These are phyloP conservation scores for Gavialis gangeticus DNA, from an alignment of 2,113 vertebrate species.

Conservation along the genomic window DNA sequence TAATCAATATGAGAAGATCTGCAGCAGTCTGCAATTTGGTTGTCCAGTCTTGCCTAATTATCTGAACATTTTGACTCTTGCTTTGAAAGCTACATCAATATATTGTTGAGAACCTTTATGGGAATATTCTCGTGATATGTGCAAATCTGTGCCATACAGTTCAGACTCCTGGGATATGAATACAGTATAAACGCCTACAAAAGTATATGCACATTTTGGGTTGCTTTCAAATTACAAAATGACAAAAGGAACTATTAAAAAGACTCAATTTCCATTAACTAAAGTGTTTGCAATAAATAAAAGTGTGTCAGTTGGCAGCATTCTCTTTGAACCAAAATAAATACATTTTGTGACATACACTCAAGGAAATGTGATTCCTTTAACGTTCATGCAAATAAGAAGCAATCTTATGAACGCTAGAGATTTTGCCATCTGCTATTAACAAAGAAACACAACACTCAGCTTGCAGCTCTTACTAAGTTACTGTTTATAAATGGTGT, in stretches of 20 bases:
- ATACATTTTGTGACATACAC: constrained; percentile 71
- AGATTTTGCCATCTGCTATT: constrained; percentile 64
- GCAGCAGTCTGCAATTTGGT: background rate
- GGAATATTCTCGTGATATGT: background rate
- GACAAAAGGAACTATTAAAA: constrained; percentile 59
- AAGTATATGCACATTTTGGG: constrained; percentile 17
- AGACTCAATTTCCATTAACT: constrained; percentile 54
- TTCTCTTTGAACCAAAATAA: constrained; percentile 72
- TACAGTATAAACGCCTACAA: background rate
- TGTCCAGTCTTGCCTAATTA: background rate
- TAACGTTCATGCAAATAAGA: constrained; percentile 66
- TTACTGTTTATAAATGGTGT: background rate
- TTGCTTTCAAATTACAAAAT: constrained; percentile 24
- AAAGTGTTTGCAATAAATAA: constrained; percentile 67
- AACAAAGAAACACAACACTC: constrained; percentile 38
- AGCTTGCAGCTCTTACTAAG: background rate
- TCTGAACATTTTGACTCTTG: background rate
- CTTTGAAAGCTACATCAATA: background rate
- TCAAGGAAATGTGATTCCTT: constrained; percentile 53
- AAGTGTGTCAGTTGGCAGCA: constrained; percentile 52
- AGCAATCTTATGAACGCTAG: constrained; percentile 57
- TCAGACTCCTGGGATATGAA: background rate
- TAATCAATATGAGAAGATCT: constrained; percentile 28
- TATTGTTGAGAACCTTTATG: background rate
- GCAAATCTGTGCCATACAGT: background rate